Evolutionary conservation across 2,113 vertebrate genomes (phyloP).

Genomic region (Albula glossodonta): DNA sequence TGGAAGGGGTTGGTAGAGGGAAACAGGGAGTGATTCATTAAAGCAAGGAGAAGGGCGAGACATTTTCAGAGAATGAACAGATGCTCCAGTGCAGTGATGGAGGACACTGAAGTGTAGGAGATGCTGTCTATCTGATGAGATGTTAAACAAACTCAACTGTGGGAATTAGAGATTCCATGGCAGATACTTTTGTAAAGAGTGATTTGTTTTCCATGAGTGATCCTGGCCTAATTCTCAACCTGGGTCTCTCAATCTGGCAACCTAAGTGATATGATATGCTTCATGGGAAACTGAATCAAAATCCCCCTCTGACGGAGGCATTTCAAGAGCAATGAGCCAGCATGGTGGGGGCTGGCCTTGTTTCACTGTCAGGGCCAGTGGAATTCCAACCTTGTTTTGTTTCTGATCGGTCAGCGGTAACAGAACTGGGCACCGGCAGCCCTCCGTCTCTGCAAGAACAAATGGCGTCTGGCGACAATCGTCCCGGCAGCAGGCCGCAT

Average conservation of each 20-base stretch:
- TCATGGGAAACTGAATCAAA: too few relatives aligned
- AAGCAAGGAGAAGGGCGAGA: background rate
- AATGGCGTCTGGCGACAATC: background rate
- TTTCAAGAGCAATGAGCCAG: too few relatives aligned
- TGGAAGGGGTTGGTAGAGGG: background rate
- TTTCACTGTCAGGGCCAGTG: too few relatives aligned
- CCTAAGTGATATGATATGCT: too few relatives aligned
- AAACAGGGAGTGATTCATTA: background rate
- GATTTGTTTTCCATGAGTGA: background rate
- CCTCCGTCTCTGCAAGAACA: background rate
- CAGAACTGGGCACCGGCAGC: background rate
- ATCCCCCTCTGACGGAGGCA: too few relatives aligned
- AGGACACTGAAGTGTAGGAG: background rate
- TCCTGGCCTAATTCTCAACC: background rate
- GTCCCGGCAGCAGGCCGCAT: background rate
- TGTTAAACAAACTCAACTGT: background rate
- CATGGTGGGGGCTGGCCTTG: too few relatives aligned
- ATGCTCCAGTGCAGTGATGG: background rate
- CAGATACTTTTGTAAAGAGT: too few relatives aligned
- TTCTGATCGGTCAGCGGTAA: too few relatives aligned
- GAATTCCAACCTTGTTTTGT: too few relatives aligned
- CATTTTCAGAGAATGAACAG: background rate
- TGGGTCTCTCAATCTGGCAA: background rate
- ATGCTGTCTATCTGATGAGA: background rate
- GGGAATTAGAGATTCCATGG: too few relatives aligned